Evolutionary conservation across 2,797 vertebrate species (phyloP), one percentile per base, ranked within the genome.

Genomic region (Muscicapa comitata): DNA sequence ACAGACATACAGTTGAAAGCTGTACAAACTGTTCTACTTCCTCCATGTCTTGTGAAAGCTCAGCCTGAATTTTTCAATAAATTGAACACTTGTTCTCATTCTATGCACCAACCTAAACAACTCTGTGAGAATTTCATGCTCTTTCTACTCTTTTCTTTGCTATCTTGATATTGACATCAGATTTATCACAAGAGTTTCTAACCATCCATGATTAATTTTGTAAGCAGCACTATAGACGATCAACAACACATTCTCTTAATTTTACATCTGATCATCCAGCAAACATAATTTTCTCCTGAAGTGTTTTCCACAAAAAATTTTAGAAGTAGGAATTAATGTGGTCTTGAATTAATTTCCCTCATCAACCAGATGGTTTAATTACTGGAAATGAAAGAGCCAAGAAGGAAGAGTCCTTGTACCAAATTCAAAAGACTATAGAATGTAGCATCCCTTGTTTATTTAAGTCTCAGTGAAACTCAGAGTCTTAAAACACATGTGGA

Each of bases 311-410:
- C 63, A 87, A 94, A 92, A 48, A 91, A 94, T 94, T 93, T 86
- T 58, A 67, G 59, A 88, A 94, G 84, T 55, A 38, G 62, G 33
- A 94, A 93, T 94, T 94, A 92, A 92, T 70, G 76, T 33, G 21
- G 55, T 84, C 84, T 89, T 73, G 65, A 90, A 92, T 94, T 95
- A 84, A 80, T 95, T 93, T 89, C 24, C 37, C 33, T 94, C 45
- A 54, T 77, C 37, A 88, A 72, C 67, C 81, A 94, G 86, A 94
- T 94, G 84, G 88, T 55, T 63, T 94, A 94, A 96, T 94, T 95
- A 93, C 83, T 94, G 53, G 58, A 80, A 92, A 31, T 71, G 48
- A 81, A 93, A 84, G 63, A 74, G 77, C 77, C 84, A 90, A 62
- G 65, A 82, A 93, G 73, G 73, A 91, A 88, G 58, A 85, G 51